Evolutionary conservation across 2,797 vertebrate species (phyloP).

Genomic region (Mergus octosetaceus): DNA sequence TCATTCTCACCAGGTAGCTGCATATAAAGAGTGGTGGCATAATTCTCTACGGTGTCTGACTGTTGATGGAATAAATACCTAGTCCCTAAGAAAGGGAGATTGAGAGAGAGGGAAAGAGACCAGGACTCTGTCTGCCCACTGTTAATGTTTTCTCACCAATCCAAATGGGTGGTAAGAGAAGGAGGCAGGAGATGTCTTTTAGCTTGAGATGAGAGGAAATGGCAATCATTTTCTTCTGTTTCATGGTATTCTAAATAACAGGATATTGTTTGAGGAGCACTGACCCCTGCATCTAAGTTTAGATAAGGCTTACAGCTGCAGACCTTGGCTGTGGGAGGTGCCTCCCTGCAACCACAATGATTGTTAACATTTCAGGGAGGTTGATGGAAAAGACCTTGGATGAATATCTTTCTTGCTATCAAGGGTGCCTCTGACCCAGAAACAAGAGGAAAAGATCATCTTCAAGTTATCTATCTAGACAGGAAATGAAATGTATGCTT

Average conservation of each 20-base stretch:
- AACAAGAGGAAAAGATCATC: neutral
- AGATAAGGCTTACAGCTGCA: neutral
- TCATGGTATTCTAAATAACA: neutral
- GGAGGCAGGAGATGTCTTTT: neutral
- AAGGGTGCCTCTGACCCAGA: neutral
- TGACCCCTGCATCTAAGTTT: neutral
- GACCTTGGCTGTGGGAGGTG: neutral
- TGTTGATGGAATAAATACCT: neutral
- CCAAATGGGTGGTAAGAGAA: neutral
- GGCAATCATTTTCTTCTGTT: neutral
- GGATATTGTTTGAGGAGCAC: neutral
- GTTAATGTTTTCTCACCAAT: neutral
- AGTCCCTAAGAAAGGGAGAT: neutral
- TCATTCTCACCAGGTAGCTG: neutral
- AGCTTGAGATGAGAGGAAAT: neutral
- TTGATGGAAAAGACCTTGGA: neutral
- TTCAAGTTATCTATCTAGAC: neutral
- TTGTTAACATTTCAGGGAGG: neutral
- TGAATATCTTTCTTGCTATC: neutral
- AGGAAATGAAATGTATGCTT: constrained; percentile 5
- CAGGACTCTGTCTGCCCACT: neutral
- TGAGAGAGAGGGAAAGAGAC: neutral
- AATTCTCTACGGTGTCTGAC: neutral
- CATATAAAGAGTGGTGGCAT: neutral
- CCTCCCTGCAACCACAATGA: neutral